Evolutionary conservation across 2,888 invertebrate genomes (phyloP), one percentile per base, ranked within the genome.

Genomic region (Lysandra bellargus): DNA sequence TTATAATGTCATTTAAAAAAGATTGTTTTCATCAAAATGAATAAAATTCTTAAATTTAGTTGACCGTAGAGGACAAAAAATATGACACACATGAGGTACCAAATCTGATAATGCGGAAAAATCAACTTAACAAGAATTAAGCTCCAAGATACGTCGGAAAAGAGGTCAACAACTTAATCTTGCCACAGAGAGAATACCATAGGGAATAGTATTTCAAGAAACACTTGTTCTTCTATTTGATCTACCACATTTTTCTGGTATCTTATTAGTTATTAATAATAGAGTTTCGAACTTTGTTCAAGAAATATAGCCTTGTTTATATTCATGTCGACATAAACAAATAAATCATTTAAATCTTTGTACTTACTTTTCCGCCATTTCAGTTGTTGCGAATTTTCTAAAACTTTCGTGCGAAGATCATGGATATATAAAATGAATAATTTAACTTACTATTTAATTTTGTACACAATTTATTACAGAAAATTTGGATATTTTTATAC

Each of bases 341-440:
- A 83, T 76, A 84, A 84, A 83, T 79, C 60, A 83, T 84, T 82
- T 60, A 14, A 9, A 37, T 33, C 30, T 44, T 64, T 64, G 33
- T 80, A 92, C 94, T 93, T 84, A 94, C 94, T 92, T 92, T 84
- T 93, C 93, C 84, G 93, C 92, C 94, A 94, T 94, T 84, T 86
- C 87, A 87, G 84, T 84, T 83, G 83, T 85, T 85, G 60, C 86
- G 87, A 82, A 86, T 82, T 85, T 82, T 83, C 86, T 83, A 81
- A 83, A 84, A 84, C 86, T 84, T 85, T 88, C 88, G 69, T 86
- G 84, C 83, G 84, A 87, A 86, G 88, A 87, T 88, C 91, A 93
- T 93, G 89, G 87, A 90, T 88, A 88, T 37, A 40, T 57, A 44
- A 69, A 85, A 84, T 88, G 86, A 84, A 88, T 33, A 76, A 76